Conservation (phyloP, 2,888 invertebrate species). For the Syrista parreyssii region DNA sequence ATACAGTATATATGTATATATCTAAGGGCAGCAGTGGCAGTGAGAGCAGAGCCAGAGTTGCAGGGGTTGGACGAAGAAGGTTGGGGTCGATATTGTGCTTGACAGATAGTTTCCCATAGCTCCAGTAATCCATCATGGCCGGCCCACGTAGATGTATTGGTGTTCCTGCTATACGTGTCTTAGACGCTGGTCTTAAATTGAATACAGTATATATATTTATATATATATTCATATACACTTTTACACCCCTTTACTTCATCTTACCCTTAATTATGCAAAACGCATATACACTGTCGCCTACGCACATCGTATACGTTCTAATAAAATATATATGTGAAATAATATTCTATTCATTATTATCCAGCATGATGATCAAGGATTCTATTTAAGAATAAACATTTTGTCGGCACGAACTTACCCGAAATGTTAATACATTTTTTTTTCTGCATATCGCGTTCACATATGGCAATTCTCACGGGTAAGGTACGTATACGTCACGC, state of each 20-base stretch:
- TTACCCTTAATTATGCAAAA: neutral
- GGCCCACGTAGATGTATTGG: constrained; percentile 61
- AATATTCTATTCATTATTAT: neutral
- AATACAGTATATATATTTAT: constrained; percentile 31
- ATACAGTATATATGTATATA: neutral
- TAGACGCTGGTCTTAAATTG: constrained; percentile 54
- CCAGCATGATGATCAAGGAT: neutral
- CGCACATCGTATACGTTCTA: neutral
- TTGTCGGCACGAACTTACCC: neutral
- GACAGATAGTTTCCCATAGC: constrained; percentile 66
- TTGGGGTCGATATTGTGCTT: constrained; percentile 66
- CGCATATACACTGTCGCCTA: neutral
- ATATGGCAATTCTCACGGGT: neutral
- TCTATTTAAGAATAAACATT: neutral
- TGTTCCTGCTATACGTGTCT: constrained; percentile 59
- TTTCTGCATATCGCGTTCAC: neutral
- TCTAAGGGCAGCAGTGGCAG: constrained; percentile 4
- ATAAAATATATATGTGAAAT: neutral
- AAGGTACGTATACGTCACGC: neutral
- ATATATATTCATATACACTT: neutral
- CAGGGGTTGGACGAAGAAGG: constrained; percentile 59
- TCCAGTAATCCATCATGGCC: constrained; percentile 65
- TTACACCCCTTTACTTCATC: neutral
- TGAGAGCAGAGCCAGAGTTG: constrained; percentile 46
- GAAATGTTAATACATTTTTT: neutral